Conservation (phyloP, 2,113 vertebrate species). For the Percopsis transmontana region DNA sequence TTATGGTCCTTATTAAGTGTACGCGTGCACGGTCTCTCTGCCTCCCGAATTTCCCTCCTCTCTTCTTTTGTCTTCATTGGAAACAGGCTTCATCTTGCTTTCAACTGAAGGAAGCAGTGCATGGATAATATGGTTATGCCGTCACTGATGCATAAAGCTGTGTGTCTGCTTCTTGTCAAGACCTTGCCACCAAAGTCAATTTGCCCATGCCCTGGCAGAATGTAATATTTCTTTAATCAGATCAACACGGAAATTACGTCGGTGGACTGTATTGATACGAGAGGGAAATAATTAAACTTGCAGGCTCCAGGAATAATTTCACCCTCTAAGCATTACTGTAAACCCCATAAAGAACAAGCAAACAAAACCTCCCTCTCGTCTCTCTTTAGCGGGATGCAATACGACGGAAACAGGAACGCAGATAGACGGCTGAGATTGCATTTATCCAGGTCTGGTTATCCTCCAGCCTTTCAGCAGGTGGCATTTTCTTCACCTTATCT, state of each 20-base stretch:
- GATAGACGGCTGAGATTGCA: conserved; percentile 72
- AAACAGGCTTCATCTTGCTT: conserved; percentile 68
- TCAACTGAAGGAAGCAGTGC: conserved; percentile 74
- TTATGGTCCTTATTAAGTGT: too few species aligned
- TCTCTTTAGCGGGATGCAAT: conserved; percentile 65
- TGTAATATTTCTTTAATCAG: conserved; percentile 80
- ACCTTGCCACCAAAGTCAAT: conserved; percentile 84
- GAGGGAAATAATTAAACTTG: conserved; percentile 78
- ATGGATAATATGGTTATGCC: conserved; percentile 78
- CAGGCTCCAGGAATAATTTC: conserved; percentile 78
- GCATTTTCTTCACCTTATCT: conserved; percentile 28
- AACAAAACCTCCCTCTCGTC: conserved; percentile 48
- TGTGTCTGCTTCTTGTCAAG: conserved; percentile 82
- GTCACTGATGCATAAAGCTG: conserved; percentile 79
- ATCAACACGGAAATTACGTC: conserved; percentile 81
- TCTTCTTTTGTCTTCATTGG: conserved; percentile 64
- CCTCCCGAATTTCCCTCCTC: conserved; percentile 36
- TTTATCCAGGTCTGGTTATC: conserved; percentile 66
- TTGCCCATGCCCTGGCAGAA: conserved; percentile 78
- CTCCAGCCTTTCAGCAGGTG: conserved; percentile 68
- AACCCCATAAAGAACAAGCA: conserved; percentile 65
- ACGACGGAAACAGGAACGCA: conserved; percentile 69
- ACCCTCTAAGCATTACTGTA: conserved; percentile 79
- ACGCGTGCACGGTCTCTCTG: too few species aligned
- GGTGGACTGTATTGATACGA: conserved; percentile 75